Evolutionary conservation across 2,113 vertebrate species (phyloP).

Genomic region (Nymphicus hollandicus): DNA sequence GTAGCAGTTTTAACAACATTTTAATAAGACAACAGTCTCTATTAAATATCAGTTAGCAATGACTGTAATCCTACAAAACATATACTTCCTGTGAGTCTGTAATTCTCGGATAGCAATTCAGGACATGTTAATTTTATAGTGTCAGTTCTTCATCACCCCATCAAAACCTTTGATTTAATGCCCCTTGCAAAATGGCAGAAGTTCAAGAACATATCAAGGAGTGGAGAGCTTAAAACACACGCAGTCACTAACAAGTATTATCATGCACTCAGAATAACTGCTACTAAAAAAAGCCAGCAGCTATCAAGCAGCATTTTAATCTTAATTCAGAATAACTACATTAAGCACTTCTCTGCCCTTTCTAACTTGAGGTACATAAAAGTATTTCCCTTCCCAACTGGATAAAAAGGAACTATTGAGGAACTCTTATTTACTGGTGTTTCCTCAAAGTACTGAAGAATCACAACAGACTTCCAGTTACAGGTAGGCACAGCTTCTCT

Average conservation of each 20-base stretch:
- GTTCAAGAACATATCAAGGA: slow-evolving; percentile 53
- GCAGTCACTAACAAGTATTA: not conserved
- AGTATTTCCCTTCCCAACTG: not conserved
- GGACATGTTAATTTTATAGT: not conserved
- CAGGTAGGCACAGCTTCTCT: not conserved
- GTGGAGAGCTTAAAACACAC: not conserved
- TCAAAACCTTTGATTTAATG: not conserved
- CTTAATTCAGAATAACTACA: slow-evolving; percentile 23
- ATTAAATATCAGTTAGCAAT: not conserved
- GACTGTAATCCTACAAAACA: not conserved
- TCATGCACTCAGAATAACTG: slow-evolving; percentile 29
- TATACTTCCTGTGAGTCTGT: not conserved
- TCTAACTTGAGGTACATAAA: not conserved
- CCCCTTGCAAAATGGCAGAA: slow-evolving; percentile 17
- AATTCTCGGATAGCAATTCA: not conserved
- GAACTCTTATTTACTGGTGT: not conserved
- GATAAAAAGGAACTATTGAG: not conserved
- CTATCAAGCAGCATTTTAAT: slow-evolving; percentile 8
- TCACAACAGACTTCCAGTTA: not conserved
- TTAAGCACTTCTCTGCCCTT: not conserved
- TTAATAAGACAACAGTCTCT: not conserved
- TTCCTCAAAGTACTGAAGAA: not conserved
- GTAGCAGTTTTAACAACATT: not conserved
- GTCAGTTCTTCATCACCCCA: not conserved
- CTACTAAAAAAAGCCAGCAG: not conserved